phyloP scores from a whole-genome alignment of 2,113 vertebrate genomes.

The Bagarius yarrelli region DNA sequence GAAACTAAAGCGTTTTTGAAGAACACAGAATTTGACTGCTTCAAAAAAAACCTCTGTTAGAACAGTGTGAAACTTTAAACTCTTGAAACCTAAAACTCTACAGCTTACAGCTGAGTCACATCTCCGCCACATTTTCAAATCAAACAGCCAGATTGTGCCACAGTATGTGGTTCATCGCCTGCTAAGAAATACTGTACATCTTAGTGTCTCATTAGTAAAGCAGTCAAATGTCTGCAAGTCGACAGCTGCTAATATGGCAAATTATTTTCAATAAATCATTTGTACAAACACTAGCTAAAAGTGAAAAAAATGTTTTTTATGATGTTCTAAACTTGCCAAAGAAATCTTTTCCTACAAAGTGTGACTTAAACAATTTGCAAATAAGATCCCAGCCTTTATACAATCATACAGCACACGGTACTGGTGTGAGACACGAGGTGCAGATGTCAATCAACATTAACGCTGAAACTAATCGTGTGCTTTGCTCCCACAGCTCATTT shows the following conservation, averaged over 20 bases:
- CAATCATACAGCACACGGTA: no score
- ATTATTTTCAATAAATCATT: slow-evolving; percentile 29
- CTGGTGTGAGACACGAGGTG: not conserved
- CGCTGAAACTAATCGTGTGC: not conserved
- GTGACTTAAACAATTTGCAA: slow-evolving; percentile 19
- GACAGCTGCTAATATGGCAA: slow-evolving; percentile 23
- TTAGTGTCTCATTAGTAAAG: slow-evolving; percentile 21
- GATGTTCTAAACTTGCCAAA: slow-evolving; percentile 2
- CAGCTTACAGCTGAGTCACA: slow-evolving; percentile 13
- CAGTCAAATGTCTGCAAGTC: not conserved
- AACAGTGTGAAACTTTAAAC: not conserved
- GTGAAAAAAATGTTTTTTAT: not conserved
- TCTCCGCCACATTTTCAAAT: slow-evolving; percentile 16
- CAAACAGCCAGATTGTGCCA: slow-evolving; percentile 23
- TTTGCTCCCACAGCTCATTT: slow-evolving; percentile 18
- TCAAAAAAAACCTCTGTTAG: not conserved
- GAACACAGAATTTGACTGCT: not conserved
- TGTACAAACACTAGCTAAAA: not conserved
- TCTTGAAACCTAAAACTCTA: not conserved
- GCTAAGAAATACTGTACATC: slow-evolving; percentile 7
- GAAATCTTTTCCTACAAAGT: slow-evolving; percentile 16
- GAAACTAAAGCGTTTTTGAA: not conserved
- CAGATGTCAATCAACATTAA: slow-evolving; percentile 22
- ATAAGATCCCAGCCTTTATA: slow-evolving; percentile 1
- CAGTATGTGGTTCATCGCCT: slow-evolving; percentile 4